Evolutionary conservation across 2,113 vertebrate genomes (phyloP), one percentile per base, ranked within the genome.

Genomic region (Otis tarda): DNA sequence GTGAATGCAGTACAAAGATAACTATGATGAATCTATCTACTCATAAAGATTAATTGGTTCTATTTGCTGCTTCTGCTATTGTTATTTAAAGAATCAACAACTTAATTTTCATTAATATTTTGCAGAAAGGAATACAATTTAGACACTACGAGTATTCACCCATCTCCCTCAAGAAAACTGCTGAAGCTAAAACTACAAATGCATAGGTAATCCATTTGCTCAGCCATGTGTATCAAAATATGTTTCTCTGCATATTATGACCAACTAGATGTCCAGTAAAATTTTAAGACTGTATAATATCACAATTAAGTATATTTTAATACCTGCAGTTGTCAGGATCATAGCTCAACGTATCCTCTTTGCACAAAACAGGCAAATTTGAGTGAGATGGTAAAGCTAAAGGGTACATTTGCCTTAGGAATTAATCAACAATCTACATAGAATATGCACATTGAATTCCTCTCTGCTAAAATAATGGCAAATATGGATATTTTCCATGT

Each of bases 71-170:
- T 93, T 94, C 75, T 95, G 61, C 57, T 91, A 91, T 70, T 95
- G 65, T 94, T 93, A 95, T 90, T 97, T 97, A 97, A 97, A 94
- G 87, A 95, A 96, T 71, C 73, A 93, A 93, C 83, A 93, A 95
- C 41, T 47, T 95, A 92, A 97, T 94, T 95, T 95, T 84, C 64
- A 68, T 89, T 92, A 92, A 78, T 94, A 75, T 76, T 82, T 59
- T 92, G 35, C 70, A 85, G 71, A 94, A 90, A 84, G 45, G 6
- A 73, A 41, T 89, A 45, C 74, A 28, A 92, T 95, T 95, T 83
- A 85, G 33, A 63, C 14, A 76, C 61, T 73, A 41, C 25, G 74
- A 68, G 28, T 16, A 80, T 90, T 92, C 65, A 71, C 53, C 47
- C 49, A 81, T 41, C 65, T 89, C n/a, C 65, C 77, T 80, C 80